Evolutionary conservation across 2,888 invertebrate genomes (phyloP), one percentile per base, ranked within the genome.

Genomic region (Torymus aiolomorphi): DNA sequence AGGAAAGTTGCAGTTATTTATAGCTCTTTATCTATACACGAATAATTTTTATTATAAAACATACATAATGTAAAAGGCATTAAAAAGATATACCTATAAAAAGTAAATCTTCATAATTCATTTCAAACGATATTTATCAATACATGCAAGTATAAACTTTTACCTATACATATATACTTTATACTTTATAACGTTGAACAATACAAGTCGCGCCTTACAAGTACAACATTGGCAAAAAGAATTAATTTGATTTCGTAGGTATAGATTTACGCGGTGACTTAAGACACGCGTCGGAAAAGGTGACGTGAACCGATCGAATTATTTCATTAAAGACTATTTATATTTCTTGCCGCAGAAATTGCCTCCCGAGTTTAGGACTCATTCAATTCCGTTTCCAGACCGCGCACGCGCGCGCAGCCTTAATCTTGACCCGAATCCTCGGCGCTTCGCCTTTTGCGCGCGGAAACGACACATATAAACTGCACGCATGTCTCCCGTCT

Each of bases 401-500:
- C 42, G 42, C 5, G 42, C n/a, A n/a, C 42, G 42, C 8, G 5
- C 12, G 12, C 63, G 16, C 54, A 42, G 18, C 76, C 76, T 76
- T 56, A 62, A 52, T 76, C 76, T 62, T 76, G 76, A 76, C 76
- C 69, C 62, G 42, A 76, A 69, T 70, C 69, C 69, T 24, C 67
- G 42, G 42, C 42, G 42, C 42, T 42, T 42, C 42, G 42, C 42
- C 42, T 42, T 42, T 42, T 42, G 69, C 52, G 31, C 31, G 14
- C 69, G 52, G 76, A 69, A 75, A 31, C 16, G 12, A 51, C 24
- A 57, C 11, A 65, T 51, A 65, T 16, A 65, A 51, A 65, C 24
- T 42, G 8, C 42, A 42, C 8, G 8, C 42, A 42, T 42, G 42
- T 42, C 42, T 42, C 42, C 8, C 8, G 8, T 10, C 42, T 42